Evolutionary conservation across 2,797 vertebrate species (phyloP).

Genomic region (Chromobotia macracanthus): DNA sequence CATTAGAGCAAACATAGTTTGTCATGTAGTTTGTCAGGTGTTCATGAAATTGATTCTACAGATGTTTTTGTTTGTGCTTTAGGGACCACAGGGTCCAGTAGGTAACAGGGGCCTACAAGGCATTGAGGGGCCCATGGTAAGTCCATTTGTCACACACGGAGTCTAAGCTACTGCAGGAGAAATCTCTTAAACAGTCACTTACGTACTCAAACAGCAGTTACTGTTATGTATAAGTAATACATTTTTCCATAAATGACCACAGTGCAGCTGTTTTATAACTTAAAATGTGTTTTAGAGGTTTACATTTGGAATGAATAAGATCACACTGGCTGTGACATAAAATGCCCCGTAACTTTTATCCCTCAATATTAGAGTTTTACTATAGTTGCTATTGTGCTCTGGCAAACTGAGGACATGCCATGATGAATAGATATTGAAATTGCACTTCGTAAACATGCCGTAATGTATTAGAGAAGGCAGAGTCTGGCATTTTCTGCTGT

Average conservation of each 20-base stretch:
- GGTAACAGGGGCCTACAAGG: constrained; percentile 76
- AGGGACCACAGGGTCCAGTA: constrained; percentile 72
- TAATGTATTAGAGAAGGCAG: constrained; percentile 1
- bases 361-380: background rate
- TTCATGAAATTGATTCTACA: constrained; percentile 9
- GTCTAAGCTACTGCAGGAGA: background rate
- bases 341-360: background rate
- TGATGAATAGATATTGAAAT: constrained; percentile 22
- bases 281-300: background rate
- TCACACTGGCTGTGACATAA: background rate
- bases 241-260: background rate
- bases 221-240: too few relatives aligned
- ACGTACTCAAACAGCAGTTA: background rate
- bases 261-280: background rate
- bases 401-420: background rate
- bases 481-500: background rate
- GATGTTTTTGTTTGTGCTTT: constrained; percentile 37
- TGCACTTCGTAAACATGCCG: constrained; percentile 31
- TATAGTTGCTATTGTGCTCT: constrained; percentile 5
- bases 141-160: constrained; percentile 35
- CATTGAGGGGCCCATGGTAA: constrained; percentile 78
- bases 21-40: background rate
- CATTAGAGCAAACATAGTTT: background rate
- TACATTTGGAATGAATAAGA: background rate
- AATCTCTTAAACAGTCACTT: background rate